Base-by-base conservation (phyloP, 2,888 invertebrate species). In the Meloe dianella region DNA sequence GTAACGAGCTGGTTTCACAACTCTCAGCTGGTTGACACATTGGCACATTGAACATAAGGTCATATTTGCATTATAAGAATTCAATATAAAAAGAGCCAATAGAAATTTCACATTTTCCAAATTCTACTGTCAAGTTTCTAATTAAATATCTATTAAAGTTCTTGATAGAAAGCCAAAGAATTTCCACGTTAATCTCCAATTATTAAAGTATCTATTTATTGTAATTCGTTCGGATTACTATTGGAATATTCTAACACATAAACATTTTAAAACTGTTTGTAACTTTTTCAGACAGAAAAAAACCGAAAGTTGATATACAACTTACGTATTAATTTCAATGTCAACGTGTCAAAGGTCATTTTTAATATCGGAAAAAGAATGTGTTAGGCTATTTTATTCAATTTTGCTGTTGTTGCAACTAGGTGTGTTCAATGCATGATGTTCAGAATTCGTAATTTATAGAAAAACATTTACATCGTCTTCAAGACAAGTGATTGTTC, bases 251-350 rank as follows among this genome's bases (percentile, higher is more conserved):
- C n/a, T n/a, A n/a, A 51, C 51, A 51, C 24, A 24, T 51, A 22
- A 51, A 51, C 22, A 51, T 51, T 51, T 51, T 5, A 51, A 51
- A 51, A 51, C 3, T 24, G 47, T 47, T 47, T 20, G 51, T 51
- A 47, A 20, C 20, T 47, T 47, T 51, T 51, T 12, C 12, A 24
- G 51, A 51, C 24, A 10, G 24, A 10, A 51, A 51, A 51, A 73
- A 74, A 73, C 71, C 66, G 74, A 73, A 74, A 74, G 74, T 73
- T 64, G 68, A 59, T 66, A 63, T 67, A 67, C 67, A 63, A 54
- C 60, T 61, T 59, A 61, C 32, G 64, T 51, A 64, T 68, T 70
- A 72, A 73, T 71, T 75, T 75, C 73, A 75, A 71, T 75, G 74
- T 70, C 72, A 68, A 10, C 51, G 9, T 71, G 69, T 70, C 68